Percentiles rank a stretch among this genome's conserved stretches.
phyloP scores from a whole-genome alignment of 1,140 invertebrate genomes.

The Onthophagus taurus region DNA sequence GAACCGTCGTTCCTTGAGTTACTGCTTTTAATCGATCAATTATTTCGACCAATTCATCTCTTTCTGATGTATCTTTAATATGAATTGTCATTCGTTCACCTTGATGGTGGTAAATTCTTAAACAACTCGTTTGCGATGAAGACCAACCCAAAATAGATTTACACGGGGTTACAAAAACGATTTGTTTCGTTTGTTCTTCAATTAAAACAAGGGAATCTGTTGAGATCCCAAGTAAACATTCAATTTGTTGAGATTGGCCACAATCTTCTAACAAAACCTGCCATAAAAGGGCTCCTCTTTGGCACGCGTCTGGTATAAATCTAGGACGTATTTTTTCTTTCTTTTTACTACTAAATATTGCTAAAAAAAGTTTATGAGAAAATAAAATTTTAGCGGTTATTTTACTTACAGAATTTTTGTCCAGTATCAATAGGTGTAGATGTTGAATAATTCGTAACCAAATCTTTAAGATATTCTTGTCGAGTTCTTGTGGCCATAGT shows the following conservation, averaged over 20 bases:
- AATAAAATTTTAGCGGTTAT: background rate
- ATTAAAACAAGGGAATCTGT: conserved; percentile 79
- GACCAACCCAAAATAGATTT: conserved; percentile 64
- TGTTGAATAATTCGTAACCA: conserved; percentile 78
- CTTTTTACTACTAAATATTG: conserved; percentile 61
- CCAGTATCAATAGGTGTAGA: conserved; percentile 73
- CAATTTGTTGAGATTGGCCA: conserved; percentile 55
- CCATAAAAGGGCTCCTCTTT: conserved; percentile 70
- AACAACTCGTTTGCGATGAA: conserved; percentile 42
- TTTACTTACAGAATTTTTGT: conserved; percentile 79
- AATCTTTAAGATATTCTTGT: conserved; percentile 90
- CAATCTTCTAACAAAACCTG: conserved; percentile 62
- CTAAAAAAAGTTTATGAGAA: conserved; percentile 32
- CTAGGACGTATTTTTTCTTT: conserved; percentile 55
- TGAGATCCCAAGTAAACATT: conserved; percentile 81
- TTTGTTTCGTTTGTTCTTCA: conserved; percentile 72
- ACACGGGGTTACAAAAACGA: conserved; percentile 80
- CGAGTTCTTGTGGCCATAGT: conserved; percentile 94
- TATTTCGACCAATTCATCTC: conserved; percentile 72
- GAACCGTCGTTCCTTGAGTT: conserved; percentile 61
- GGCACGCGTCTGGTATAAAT: conserved; percentile 55
- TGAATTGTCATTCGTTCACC: conserved; percentile 73
- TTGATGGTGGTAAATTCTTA: conserved; percentile 66
- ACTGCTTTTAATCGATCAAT: conserved; percentile 60
- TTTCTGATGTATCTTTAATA: conserved; percentile 52